Evolutionary conservation across 2,797 vertebrate genomes (phyloP).

Genomic region (Chaetophractus vellerosus): DNA sequence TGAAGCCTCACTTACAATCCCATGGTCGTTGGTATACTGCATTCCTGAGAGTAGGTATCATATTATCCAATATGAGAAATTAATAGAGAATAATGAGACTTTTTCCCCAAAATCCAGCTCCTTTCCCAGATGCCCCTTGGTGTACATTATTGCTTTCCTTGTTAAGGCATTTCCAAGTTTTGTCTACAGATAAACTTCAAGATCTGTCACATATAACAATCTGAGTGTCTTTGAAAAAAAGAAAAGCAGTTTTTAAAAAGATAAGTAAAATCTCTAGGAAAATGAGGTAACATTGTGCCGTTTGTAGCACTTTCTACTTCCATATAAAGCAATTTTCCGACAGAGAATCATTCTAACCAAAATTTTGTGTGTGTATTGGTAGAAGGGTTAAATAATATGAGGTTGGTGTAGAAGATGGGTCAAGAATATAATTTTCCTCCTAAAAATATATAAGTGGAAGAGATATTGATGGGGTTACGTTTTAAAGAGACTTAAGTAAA

Average conservation of each 20-base stretch:
- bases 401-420: background rate
- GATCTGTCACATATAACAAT: background rate
- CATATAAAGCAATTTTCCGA: background rate
- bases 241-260: background rate
- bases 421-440: background rate
- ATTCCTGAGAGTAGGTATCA: background rate
- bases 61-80: slow-evolving; percentile 25
- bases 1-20: background rate
- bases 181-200: background rate
- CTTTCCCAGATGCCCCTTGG: background rate
- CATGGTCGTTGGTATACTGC: background rate
- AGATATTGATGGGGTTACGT: background rate
- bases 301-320: background rate
- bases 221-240: background rate
- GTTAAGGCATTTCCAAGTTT: background rate
- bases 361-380: background rate
- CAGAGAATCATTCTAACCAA: background rate
- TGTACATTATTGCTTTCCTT: background rate
- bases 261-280: background rate
- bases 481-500: slow-evolving; percentile 30
- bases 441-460: background rate
- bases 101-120: background rate
- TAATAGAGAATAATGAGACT: background rate
- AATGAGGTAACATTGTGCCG: background rate
- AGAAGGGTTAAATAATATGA: background rate